phyloP scores from a whole-genome alignment of 2,888 invertebrate genomes.

The Athrips mouffetella region DNA sequence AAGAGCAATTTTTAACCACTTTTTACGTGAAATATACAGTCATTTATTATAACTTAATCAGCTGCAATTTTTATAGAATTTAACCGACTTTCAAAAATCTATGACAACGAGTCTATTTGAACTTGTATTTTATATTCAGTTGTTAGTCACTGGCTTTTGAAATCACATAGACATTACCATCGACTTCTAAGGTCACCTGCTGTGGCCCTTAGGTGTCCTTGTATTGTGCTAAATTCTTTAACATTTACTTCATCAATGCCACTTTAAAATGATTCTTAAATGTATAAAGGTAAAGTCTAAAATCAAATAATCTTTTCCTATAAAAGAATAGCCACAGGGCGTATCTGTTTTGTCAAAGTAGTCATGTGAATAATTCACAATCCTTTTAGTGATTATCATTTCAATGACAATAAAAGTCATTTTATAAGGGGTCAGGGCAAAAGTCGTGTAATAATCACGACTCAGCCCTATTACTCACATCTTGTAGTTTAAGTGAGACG shows the following conservation, averaged over 20 bases:
- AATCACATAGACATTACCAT: constrained; percentile 57
- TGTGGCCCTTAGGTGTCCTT: constrained; percentile 69
- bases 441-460: constrained; percentile 19
- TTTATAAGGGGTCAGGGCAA: constrained; percentile 54
- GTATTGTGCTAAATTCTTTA: constrained; percentile 40
- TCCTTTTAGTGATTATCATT: constrained; percentile 75
- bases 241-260: constrained; percentile 12
- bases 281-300: constrained; percentile 16
- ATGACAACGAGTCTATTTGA: neutral
- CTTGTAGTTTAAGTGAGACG: neutral
- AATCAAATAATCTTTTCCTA: constrained; percentile 7
- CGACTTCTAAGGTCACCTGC: constrained; percentile 62
- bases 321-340: constrained; percentile 67
- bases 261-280: constrained; percentile 30
- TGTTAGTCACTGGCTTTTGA: constrained; percentile 35
- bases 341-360: constrained; percentile 71
- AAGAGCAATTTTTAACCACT: neutral
- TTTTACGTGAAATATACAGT: too few relatives aligned
- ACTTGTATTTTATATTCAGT: constrained; percentile 3
- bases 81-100: neutral
- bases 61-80: neutral
- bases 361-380: constrained; percentile 72
- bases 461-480: neutral
- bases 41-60: neutral
- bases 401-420: constrained; percentile 71